Conservation (phyloP, 2,888 invertebrate species). For the Eupithecia subumbrata region DNA sequence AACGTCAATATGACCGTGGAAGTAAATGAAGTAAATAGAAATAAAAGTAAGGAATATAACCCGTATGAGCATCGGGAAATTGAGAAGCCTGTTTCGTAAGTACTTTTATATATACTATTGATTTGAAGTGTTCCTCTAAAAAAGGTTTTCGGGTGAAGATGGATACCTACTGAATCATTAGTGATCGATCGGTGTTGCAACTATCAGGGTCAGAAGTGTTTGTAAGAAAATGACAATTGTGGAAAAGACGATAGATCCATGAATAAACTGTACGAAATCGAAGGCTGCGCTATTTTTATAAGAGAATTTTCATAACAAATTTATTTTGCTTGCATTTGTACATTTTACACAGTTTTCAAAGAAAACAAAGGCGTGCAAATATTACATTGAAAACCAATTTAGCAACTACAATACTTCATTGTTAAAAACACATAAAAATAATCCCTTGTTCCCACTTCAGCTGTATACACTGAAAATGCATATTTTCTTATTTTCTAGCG, state of each 20-base stretch:
- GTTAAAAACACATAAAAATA: not conserved
- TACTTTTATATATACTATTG: conserved; percentile 42
- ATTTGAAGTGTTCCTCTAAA: not conserved
- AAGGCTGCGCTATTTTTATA: too few relatives aligned
- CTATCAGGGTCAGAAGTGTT: too few relatives aligned
- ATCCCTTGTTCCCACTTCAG: too few relatives aligned
- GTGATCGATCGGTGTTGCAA: not conserved
- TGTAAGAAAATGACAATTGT: too few relatives aligned
- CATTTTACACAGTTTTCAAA: not conserved
- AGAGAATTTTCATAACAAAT: too few relatives aligned
- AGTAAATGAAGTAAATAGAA: conserved; percentile 40
- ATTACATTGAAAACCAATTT: not conserved
- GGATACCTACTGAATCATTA: not conserved
- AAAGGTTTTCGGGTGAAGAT: not conserved
- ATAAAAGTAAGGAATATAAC: conserved; percentile 59
- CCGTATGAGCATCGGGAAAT: conserved; percentile 76
- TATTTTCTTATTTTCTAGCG: conserved; percentile 53
- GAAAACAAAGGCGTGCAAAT: not conserved
- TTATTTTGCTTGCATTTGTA: not conserved
- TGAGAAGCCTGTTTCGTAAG: conserved; percentile 79
- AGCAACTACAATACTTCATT: not conserved
- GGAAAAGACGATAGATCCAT: too few relatives aligned
- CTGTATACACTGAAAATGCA: not conserved
- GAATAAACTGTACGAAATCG: too few relatives aligned
- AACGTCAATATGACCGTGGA: conserved; percentile 51